These are phyloP conservation scores for Myotis pilosus DNA, from an alignment of 2,797 vertebrate species.

Conservation along the genomic window DNA sequence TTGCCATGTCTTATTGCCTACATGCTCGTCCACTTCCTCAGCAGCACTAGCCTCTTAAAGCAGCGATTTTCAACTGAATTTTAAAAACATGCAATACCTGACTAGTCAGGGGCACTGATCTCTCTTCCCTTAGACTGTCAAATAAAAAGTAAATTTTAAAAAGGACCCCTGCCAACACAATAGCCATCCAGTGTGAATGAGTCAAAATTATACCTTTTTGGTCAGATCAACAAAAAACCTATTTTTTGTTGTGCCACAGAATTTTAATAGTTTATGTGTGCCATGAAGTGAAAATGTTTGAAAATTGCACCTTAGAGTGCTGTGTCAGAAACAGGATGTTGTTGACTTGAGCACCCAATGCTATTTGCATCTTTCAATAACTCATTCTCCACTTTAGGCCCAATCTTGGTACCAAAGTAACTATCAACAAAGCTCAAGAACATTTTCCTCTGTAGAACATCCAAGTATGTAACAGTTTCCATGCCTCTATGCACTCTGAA, in stretches of 20 bases:
- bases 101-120: neutral
- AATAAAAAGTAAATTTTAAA: neutral
- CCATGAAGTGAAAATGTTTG: neutral
- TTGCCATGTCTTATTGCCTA: conserved; percentile 90
- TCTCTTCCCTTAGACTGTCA: neutral
- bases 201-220: neutral
- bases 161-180: neutral
- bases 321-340: conserved; percentile 92
- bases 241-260: neutral
- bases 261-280: neutral
- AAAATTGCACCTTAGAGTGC: conserved; percentile 84
- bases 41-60: conserved; percentile 84
- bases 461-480: conserved; percentile 85
- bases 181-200: neutral
- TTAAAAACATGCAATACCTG: neutral
- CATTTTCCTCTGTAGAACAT: conserved; percentile 89
- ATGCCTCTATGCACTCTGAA: conserved; percentile 91
- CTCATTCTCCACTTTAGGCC: conserved; percentile 91
- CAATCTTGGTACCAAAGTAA: conserved; percentile 92
- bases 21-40: conserved; percentile 87
- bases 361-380: conserved; percentile 89
- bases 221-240: neutral
- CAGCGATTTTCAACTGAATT: neutral
- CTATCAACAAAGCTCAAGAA: conserved; percentile 92
- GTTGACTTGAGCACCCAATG: conserved; percentile 88